Base-by-base conservation (phyloP, 2,113 vertebrate species). In the Phylloscopus trochiloides region DNA sequence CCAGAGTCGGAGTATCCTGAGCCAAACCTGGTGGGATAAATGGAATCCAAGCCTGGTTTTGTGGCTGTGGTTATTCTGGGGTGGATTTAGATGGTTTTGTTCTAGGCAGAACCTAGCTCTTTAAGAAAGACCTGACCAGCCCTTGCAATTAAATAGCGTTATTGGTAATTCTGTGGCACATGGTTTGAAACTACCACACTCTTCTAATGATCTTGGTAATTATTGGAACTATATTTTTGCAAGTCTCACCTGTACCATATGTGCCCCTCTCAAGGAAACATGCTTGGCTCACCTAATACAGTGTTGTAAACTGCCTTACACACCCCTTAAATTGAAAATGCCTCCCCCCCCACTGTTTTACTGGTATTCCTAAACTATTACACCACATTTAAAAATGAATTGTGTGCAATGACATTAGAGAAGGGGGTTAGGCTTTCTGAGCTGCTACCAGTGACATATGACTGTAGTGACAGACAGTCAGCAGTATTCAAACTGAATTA, bases 401-500 rank as follows among this genome's bases (percentile, higher is more conserved):
- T 95, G 96, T 97, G 97, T 94, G 93, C 92, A 79, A 68, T 96
- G 97, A 96, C 97, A 97, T 98, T 98, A 97, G 94, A 97, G 96
- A 97, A 97, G 65, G 83, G 78, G 96, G 97, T 98, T 98, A 97
- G 97, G 92, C 94, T 98, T 97, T 97, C 92, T 96, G 96, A 97
- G 96, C 95, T 97, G 97, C 97, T 96, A 96, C 96, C 78, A 71
- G 88, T 98, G 98, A 98, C 97, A 97, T 96, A 96, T 95, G 98
- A 97, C 97, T 98, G 88, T 88, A 83, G 95, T 98, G 98, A 98
- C 97, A 98, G 97, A 52, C 97, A 98, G 95, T 96, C 97, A 97
- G 97, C 72, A 42, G 93, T 97, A 98, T 97, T 98, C 97, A 97
- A 97, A 97, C 97, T 97, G 97, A 98, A 98, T 98, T 98, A 98